Conservation (phyloP, 2,797 vertebrate genomes). For the Notoglanidium macrostoma region DNA sequence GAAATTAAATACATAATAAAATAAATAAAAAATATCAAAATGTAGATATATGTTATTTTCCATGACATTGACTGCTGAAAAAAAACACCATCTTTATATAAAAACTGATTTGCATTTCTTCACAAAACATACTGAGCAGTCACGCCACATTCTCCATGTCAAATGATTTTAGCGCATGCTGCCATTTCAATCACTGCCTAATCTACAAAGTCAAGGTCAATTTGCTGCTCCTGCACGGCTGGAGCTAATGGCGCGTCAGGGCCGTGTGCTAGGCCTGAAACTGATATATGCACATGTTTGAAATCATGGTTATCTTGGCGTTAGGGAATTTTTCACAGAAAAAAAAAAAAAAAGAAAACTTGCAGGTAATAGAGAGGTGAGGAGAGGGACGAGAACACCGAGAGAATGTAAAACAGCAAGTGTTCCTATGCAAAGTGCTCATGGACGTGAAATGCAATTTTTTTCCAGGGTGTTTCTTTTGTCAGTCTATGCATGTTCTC, state of each 20-base stretch:
- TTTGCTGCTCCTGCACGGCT: background rate
- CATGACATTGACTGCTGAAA: background rate
- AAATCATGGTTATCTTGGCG: background rate
- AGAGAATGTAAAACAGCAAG: slow-evolving; percentile 7
- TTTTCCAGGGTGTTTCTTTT: background rate
- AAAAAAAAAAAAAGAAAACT: background rate
- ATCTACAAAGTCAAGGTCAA: slow-evolving; percentile 39
- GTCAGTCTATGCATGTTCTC: slow-evolving; percentile 23
- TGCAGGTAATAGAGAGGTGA: background rate
- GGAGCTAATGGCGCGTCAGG: background rate
- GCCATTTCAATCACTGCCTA: slow-evolving; percentile 25
- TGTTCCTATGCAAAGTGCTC: background rate
- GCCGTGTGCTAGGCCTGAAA: background rate
- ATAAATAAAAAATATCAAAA: background rate
- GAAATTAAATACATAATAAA: background rate
- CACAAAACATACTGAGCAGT: background rate
- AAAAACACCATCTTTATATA: background rate
- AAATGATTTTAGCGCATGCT: slow-evolving; percentile 10
- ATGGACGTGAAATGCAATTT: background rate
- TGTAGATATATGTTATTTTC: background rate
- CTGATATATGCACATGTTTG: slow-evolving; percentile 30
- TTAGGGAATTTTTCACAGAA: background rate
- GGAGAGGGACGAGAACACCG: background rate
- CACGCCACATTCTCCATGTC: slow-evolving; percentile 2
- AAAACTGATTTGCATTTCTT: background rate